phyloP scores from a whole-genome alignment of 1,140 invertebrate genomes.

The Mesaphorura yosii region DNA sequence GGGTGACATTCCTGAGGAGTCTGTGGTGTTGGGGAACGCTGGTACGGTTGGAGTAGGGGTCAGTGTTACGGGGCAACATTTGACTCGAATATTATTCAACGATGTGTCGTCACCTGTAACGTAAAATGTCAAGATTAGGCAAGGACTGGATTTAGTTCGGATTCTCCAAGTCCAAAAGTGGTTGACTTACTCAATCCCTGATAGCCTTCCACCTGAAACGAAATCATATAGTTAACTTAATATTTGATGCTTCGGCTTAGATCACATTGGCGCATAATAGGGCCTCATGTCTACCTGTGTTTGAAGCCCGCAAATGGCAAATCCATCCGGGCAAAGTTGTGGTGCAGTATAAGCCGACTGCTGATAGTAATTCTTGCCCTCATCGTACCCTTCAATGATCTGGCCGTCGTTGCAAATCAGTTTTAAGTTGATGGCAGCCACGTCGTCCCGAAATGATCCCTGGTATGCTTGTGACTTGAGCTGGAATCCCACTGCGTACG shows the following conservation, averaged over 20 bases:
- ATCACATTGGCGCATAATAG: too few relatives aligned
- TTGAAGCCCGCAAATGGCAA: slow-evolving; percentile 21
- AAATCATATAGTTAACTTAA: too few relatives aligned
- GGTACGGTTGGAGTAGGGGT: neutral
- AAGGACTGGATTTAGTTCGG: neutral
- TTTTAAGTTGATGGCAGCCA: slow-evolving; percentile 22
- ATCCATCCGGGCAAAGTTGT: slow-evolving; percentile 5
- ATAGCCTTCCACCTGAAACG: too few relatives aligned
- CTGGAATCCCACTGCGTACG: slow-evolving; percentile 20
- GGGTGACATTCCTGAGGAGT: neutral
- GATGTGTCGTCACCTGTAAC: slow-evolving; percentile 17
- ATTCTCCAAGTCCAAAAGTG: neutral
- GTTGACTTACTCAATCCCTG: slow-evolving; percentile 6
- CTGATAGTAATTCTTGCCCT: slow-evolving; percentile 1
- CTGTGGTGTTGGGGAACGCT: neutral
- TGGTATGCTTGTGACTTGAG: slow-evolving; percentile 18
- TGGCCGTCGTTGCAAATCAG: slow-evolving; percentile 21
- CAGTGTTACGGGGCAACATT: slow-evolving; percentile 8
- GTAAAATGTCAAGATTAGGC: neutral
- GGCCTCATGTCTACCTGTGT: slow-evolving; percentile 23
- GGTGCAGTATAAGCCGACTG: slow-evolving; percentile 8
- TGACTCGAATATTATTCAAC: slow-evolving; percentile 17
- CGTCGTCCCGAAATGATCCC: slow-evolving; percentile 16
- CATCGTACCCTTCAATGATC: slow-evolving; percentile 14
- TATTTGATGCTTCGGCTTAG: too few relatives aligned